Base-by-base conservation (phyloP, 2,888 invertebrate species). In the Halictus quadricinctus region DNA sequence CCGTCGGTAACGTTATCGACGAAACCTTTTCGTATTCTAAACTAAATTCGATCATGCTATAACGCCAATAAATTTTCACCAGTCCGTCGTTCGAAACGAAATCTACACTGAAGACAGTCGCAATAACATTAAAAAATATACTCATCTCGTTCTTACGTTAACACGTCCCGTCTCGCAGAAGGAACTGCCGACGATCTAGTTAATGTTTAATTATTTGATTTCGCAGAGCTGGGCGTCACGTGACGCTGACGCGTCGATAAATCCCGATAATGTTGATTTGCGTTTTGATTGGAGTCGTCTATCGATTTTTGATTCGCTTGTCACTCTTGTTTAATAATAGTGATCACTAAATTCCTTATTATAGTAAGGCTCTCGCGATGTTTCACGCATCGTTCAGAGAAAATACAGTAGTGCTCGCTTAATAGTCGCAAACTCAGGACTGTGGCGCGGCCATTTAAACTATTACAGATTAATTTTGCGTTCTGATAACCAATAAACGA, bases 301-400 rank as follows among this genome's bases (percentile, higher is more conserved):
- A 73, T 79, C 79, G 85, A 85, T 85, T 83, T 86, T 88, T 83
- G 72, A 86, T 86, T 84, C 72, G 69, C 73, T 58, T 50, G 58
- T 85, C 69, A 36, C 43, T 64, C 58, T 64, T 64, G 70, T 72
- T n/a, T 81, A 88, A 83, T 76, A 72, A 58, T 80, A 79, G 64
- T 76, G 83, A 72, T 72, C 72, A 7, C 80, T 89, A 90, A 29
- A 64, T 79, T 74, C 25, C 82, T 87, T 89, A 70, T 70, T n/a
- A 12, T 58, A n/a, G 29, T 29, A 88, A 60, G n/a, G 36, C 84
- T 91, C 90, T 84, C 85, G 85, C 89, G 90, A 90, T 84, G 72
- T 91, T 91, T 91, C 92, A 91, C 91, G 58, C n/a, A 12, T n/a
- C 58, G n/a, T 87, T 86, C 84, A 84, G 84, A 76, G 58, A 64